Conservation (phyloP, 92 coral and sea anemone genomes). For the Palythoa caribaeorum region DNA sequence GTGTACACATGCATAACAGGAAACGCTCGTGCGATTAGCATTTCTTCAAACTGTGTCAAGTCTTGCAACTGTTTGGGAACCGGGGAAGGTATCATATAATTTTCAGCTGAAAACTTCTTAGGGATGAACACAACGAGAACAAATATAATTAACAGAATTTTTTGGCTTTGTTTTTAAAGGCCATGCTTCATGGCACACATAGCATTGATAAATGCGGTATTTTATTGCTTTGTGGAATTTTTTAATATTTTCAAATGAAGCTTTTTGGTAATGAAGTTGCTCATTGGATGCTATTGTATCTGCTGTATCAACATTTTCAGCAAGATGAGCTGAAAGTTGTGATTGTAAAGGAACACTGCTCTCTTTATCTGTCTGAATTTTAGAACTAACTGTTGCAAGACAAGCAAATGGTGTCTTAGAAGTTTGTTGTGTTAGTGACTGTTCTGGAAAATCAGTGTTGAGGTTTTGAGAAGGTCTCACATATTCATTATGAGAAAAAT, state of each 20-base stretch:
- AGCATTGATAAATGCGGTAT: slow-evolving; percentile 37
- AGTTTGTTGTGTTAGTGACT: background rate
- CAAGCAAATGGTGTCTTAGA: slow-evolving; percentile 48
- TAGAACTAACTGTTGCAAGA: slow-evolving; percentile 49
- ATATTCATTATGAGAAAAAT: slow-evolving; percentile 5
- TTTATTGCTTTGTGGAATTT: slow-evolving; percentile 41
- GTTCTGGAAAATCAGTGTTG: slow-evolving; percentile 51
- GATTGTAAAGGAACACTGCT: slow-evolving; percentile 50
- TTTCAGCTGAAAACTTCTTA: slow-evolving; percentile 59
- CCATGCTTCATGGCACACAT: slow-evolving; percentile 30
- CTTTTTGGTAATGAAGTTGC: slow-evolving; percentile 31
- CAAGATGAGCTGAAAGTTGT: slow-evolving; percentile 35
- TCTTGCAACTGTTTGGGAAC: slow-evolving; percentile 68
- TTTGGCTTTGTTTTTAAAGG: slow-evolving; percentile 63
- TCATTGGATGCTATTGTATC: slow-evolving; percentile 39
- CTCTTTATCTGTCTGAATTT: slow-evolving; percentile 51
- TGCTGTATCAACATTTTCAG: slow-evolving; percentile 35
- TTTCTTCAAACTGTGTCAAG: slow-evolving; percentile 73
- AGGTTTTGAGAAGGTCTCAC: slow-evolving; percentile 49
- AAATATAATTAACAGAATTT: slow-evolving; percentile 37
- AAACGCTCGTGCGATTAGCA: slow-evolving; percentile 73
- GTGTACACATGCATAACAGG: slow-evolving; percentile 72
- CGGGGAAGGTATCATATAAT: slow-evolving; percentile 73
- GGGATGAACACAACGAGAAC: slow-evolving; percentile 66
- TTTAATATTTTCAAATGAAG: slow-evolving; percentile 30